Percentiles rank a stretch among this genome's conserved stretches.
These are phyloP conservation scores for Mobula hypostoma DNA, from an alignment of 2,113 vertebrate genomes.

Conservation along the genomic window DNA sequence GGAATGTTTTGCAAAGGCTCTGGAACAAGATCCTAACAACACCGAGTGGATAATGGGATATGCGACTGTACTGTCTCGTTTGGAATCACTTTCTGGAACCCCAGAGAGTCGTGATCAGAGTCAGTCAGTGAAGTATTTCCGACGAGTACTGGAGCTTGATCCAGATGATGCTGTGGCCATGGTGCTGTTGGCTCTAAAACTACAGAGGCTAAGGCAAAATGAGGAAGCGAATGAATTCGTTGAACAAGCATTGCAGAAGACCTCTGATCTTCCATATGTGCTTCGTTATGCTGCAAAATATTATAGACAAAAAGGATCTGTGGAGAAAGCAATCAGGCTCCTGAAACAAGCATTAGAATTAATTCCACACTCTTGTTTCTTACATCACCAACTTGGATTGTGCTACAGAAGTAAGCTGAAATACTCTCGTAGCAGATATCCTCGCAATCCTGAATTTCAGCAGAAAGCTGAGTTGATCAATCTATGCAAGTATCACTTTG, in stretches of 20 bases:
- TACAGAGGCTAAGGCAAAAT: slow-evolving; percentile 28
- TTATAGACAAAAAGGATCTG: slow-evolving; percentile 37
- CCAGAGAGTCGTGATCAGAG: background rate
- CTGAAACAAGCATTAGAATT: slow-evolving; percentile 40
- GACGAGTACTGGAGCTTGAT: slow-evolving; percentile 42
- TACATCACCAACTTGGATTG: slow-evolving; percentile 47
- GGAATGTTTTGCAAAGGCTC: too few species aligned
- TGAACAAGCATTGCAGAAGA: slow-evolving; percentile 41
- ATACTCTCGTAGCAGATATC: background rate
- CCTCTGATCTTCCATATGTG: slow-evolving; percentile 41
- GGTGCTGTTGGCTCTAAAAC: slow-evolving; percentile 45
- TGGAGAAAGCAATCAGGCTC: slow-evolving; percentile 38
- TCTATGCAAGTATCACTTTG: slow-evolving; percentile 42
- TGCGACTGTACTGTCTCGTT: too few species aligned
- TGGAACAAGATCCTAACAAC: too few species aligned
- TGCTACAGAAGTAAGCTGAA: slow-evolving; percentile 44
- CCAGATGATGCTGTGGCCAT: slow-evolving; percentile 43
- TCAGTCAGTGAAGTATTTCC: slow-evolving; percentile 40
- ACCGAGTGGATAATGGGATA: too few species aligned
- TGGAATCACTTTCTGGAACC: background rate
- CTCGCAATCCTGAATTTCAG: background rate
- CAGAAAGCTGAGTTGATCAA: background rate
- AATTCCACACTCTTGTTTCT: slow-evolving; percentile 41
- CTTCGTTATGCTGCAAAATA: slow-evolving; percentile 42
- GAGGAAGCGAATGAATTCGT: slow-evolving; percentile 40